Percentiles rank a stretch among this genome's conserved stretches.
These are phyloP conservation scores for Coilia nasus DNA, from an alignment of 2,797 vertebrate species.

Conservation along the genomic window DNA sequence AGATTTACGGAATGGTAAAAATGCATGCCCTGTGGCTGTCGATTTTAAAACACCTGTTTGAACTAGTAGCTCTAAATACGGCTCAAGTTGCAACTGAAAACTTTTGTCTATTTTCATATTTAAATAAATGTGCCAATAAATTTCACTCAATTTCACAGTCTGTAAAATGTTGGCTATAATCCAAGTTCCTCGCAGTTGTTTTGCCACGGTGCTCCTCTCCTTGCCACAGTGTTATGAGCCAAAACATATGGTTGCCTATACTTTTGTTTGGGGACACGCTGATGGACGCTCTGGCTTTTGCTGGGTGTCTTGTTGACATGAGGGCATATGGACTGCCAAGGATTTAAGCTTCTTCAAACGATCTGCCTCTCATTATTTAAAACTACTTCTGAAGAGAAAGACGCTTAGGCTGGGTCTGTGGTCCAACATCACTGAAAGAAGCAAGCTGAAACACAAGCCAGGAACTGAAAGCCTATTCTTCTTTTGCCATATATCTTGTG, in stretches of 20 bases:
- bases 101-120: too few species aligned
- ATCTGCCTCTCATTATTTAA: background rate
- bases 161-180: too few species aligned
- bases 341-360: background rate
- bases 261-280: background rate
- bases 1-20: background rate
- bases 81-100: too few species aligned
- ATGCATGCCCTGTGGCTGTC: background rate
- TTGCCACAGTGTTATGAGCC: too few species aligned
- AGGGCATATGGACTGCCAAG: background rate
- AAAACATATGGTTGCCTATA: background rate
- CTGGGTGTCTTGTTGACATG: slow-evolving; percentile 2
- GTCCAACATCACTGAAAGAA: background rate
- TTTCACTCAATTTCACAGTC: too few species aligned
- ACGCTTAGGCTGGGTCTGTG: background rate
- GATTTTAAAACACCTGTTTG: too few species aligned
- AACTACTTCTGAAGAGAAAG: background rate
- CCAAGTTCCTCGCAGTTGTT: too few species aligned
- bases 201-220: too few species aligned
- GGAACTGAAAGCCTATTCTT: background rate
- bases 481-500: background rate
- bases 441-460: background rate
- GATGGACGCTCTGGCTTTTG: background rate
- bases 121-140: too few species aligned
- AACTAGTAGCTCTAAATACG: too few species aligned